Base-by-base conservation (phyloP, 2,888 invertebrate species). In the Agelastica alni region DNA sequence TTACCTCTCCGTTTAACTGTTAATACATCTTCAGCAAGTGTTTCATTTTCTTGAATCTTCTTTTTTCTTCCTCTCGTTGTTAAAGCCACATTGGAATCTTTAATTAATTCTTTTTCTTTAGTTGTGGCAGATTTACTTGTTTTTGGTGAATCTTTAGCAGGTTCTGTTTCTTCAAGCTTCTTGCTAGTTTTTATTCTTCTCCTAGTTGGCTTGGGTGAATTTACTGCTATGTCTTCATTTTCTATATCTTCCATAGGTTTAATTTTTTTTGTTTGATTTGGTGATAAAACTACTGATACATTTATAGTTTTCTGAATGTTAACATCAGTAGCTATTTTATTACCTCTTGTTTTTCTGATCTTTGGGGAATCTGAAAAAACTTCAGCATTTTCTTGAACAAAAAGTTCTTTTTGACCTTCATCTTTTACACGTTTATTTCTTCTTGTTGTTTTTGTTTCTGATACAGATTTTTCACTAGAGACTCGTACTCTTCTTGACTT, bases 191-290 rank as follows among this genome's bases (percentile, higher is more conserved):
- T 39, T 36, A 30, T 43, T 34, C 47, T 43, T 10, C 43, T 30
- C 41, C 42, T 45, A 37, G 32, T 12, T 9, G 44, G 22, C 43
- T 36, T 51, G 9, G 47, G 5, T 12, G 34, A 17, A n/a, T 13
- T 26, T 3, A n/a, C 3, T 13, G 2, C 31, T 14, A 9, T 17
- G 10, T 53, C 26, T 13, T 10, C 3, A 13, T 41, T 37, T 37
- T n/a, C 18, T 7, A 7, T 30, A 16, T 7, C 10, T 39, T 43
- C 41, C 46, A 46, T 14, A 43, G 9, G 9, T 17, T 18, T 37
- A 10, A 13, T 12, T 7, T 18, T 22, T 28, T 47, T 13, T n/a
- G n/a, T n/a, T n/a, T n/a, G n/a, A n/a, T n/a, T n/a, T n/a, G n/a
- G n/a, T n/a, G n/a, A n/a, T n/a, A n/a, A n/a, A n/a, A n/a, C n/a